Evolutionary conservation across 2,888 invertebrate genomes (phyloP), one percentile per base, ranked within the genome.

Genomic region (Acanthosoma haemorrhoidale): DNA sequence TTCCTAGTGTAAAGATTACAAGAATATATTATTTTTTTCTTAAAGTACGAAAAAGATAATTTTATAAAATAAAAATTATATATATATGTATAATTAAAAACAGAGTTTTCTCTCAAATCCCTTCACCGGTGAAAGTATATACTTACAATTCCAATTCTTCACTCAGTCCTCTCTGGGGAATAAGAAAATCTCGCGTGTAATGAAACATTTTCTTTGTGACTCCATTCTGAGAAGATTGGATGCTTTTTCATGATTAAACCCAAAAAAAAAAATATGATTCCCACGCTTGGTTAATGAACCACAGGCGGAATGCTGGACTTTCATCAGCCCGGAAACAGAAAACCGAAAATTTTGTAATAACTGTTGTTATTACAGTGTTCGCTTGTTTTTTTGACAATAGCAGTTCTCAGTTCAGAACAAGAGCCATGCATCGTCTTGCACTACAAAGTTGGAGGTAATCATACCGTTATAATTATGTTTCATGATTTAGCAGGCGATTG

Each of bases 191-290:
- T 25, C 51, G 29, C 51, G 25, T 51, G 51, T n/a, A 51, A 51
- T 51, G 51, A 51, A 51, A 51, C 51, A n/a, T 51, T 51, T 51
- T 51, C 51, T 51, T 51, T 51, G 13, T n/a, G 6, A 5, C 51
- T 51, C 29, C 51, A 51, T 51, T 25, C 51, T 25, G 51, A 51
- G 51, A 51, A 51, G 51, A 51, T 51, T 51, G 51, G 51, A 51
- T 51, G 51, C 25, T 51, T 51, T 51, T 51, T 25, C 25, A 1
- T 25, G 25, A 25, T 25, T 51, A 25, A 51, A 51, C 21, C 21
- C 5, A 32, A 51, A 29, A 43, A 43, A 25, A 11, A 21, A 51
- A 51, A 25, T 13, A 51, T 51, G 29, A 51, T 51, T 25, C 51
- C 51, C 21, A 21, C 51, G 29, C 29, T 25, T 13, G 51, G 51